Evolutionary conservation across 1,140 invertebrate genomes (phyloP).

Genomic region (Zophobas atratus): DNA sequence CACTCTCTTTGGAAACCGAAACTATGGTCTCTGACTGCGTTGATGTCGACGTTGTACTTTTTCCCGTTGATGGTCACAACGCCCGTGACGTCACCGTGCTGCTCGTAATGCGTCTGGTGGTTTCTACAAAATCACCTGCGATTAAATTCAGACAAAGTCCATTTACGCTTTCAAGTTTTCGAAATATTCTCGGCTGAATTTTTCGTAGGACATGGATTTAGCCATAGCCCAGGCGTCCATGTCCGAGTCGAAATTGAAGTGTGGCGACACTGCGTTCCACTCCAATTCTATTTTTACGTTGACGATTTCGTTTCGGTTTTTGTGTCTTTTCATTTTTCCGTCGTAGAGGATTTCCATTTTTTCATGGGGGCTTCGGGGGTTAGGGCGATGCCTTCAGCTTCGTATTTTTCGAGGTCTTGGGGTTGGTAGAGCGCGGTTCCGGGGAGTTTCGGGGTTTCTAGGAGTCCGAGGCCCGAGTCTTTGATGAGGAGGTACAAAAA

Average conservation of each 20-base stretch:
- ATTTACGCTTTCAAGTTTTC: constrained; percentile 74
- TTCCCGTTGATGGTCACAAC: constrained; percentile 71
- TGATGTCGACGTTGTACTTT: constrained; percentile 69
- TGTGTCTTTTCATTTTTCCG: constrained; percentile 75
- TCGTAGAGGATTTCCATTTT: constrained; percentile 76
- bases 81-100: constrained; percentile 74
- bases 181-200: constrained; percentile 79
- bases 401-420: constrained; percentile 71
- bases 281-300: constrained; percentile 70
- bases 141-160: constrained; percentile 3
- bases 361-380: constrained; percentile 73
- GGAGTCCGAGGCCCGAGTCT: constrained; percentile 68
- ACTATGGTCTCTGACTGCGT: constrained; percentile 75
- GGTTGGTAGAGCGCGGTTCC: constrained; percentile 74
- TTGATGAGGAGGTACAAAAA: constrained; percentile 72
- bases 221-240: constrained; percentile 74
- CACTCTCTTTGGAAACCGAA: constrained; percentile 74
- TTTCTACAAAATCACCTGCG: constrained; percentile 68
- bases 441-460: constrained; percentile 75
- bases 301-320: constrained; percentile 48
- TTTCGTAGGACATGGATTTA: constrained; percentile 75
- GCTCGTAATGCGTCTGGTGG: constrained; percentile 84
- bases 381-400: constrained; percentile 72
- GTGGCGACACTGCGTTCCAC: constrained; percentile 69
- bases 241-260: constrained; percentile 79